phyloP scores from a whole-genome alignment of 2,888 invertebrate species.

The Zootermopsis nevadensis region DNA sequence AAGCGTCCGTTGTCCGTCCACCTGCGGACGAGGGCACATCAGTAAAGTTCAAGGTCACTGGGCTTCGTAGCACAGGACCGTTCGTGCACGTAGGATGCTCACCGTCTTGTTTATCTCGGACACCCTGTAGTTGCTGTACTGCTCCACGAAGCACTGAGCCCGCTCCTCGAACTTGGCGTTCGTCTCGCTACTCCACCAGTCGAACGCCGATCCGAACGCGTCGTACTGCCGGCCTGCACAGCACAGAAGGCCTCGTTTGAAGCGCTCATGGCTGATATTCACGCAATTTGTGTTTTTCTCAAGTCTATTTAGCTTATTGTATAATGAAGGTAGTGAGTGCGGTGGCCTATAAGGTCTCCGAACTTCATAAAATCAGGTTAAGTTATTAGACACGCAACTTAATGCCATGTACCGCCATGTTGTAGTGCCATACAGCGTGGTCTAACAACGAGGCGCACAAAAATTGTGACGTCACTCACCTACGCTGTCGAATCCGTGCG shows the following conservation, averaged over 20 bases:
- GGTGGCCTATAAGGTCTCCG: too few species aligned
- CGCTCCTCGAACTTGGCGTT: constrained; percentile 58
- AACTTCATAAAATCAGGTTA: too few species aligned
- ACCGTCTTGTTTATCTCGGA: constrained; percentile 58
- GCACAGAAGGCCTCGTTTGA: too few species aligned
- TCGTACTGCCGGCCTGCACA: constrained; percentile 68
- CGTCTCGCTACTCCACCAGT: constrained; percentile 61
- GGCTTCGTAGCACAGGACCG: background rate
- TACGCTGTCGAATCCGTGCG: constrained; percentile 64
- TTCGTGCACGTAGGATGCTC: background rate
- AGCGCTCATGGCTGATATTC: too few species aligned
- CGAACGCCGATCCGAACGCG: constrained; percentile 66
- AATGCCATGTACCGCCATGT: too few species aligned
- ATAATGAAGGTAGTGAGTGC: too few species aligned
- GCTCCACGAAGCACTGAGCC: constrained; percentile 62
- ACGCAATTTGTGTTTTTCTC: too few species aligned
- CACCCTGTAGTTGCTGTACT: constrained; percentile 62
- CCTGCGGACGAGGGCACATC: constrained; percentile 58
- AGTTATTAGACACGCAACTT: too few species aligned
- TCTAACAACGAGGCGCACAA: too few species aligned
- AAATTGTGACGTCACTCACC: constrained; percentile 55
- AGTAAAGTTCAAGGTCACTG: background rate
- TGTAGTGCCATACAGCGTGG: too few species aligned
- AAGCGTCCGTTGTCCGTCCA: constrained; percentile 66
- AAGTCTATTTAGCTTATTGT: too few species aligned